A percentile compares a stretch with the other conserved stretches of the same genome.
These are phyloP conservation scores for Pteropus rufus DNA, from an alignment of 2,797 vertebrate genomes.

Conservation along the genomic window DNA sequence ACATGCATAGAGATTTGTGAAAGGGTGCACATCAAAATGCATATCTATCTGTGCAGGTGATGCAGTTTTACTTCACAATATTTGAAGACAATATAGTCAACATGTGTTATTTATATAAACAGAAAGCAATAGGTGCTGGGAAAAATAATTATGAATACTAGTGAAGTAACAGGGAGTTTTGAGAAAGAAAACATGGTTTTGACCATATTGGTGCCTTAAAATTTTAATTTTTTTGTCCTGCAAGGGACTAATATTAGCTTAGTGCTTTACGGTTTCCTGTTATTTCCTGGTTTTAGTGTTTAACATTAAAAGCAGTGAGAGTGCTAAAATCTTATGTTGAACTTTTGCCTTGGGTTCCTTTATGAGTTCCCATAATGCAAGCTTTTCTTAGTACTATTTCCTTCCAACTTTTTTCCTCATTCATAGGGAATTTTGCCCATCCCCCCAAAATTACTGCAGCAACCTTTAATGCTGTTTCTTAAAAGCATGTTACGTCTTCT, in stretches of 20 bases:
- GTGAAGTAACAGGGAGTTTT: neutral
- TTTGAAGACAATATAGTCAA: neutral
- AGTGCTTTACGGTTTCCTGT: neutral
- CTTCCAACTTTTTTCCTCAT: neutral
- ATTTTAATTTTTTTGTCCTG: neutral
- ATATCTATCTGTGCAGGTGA: no score
- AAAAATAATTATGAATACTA: neutral
- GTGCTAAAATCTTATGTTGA: neutral
- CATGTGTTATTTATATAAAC: neutral
- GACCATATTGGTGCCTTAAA: neutral
- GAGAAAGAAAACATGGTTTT: constrained; percentile 20
- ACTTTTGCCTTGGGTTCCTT: neutral
- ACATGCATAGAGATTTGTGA: neutral
- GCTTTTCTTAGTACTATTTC: neutral
- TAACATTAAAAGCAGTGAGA: neutral
- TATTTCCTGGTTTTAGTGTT: neutral
- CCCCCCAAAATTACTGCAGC: neutral
- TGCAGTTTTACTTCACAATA: neutral
- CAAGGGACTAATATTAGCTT: neutral
- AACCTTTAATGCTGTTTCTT: neutral
- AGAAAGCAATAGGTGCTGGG: neutral
- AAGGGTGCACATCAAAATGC: neutral
- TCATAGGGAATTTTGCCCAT: neutral
- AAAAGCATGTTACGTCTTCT: neutral
- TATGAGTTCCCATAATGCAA: neutral